These are phyloP conservation scores for Heteromurus nitidus DNA, from an alignment of 2,888 invertebrate genomes.

Conservation along the genomic window DNA sequence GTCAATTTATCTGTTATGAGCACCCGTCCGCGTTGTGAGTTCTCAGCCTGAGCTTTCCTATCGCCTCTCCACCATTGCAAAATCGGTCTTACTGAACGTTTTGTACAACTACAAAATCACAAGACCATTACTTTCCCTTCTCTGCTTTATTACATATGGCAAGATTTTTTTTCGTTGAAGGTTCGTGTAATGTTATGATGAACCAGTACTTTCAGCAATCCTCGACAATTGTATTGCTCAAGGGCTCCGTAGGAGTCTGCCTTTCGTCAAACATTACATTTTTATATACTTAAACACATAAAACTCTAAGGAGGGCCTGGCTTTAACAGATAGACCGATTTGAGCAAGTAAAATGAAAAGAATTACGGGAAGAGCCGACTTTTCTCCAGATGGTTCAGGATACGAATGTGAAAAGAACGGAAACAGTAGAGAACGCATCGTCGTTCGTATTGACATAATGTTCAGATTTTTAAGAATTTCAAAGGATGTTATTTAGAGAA, in stretches of 20 bases:
- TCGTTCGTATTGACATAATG: background rate
- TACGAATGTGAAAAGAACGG: background rate
- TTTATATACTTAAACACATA: too few relatives aligned
- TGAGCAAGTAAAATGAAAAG: background rate
- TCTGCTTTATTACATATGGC: background rate
- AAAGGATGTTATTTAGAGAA: background rate
- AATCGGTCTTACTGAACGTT: too few relatives aligned
- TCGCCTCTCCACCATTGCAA: background rate
- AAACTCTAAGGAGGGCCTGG: too few relatives aligned
- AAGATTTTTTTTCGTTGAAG: too few relatives aligned
- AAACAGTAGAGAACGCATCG: background rate
- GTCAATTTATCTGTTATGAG: slow-evolving; percentile 53
- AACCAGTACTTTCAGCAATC: background rate
- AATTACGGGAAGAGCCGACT: background rate
- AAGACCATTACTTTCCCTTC: background rate
- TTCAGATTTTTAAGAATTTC: slow-evolving; percentile 3
- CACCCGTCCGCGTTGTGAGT: background rate
- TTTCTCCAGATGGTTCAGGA: background rate
- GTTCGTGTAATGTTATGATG: background rate
- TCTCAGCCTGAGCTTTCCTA: background rate
- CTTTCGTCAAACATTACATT: too few relatives aligned
- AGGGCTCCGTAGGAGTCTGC: too few relatives aligned
- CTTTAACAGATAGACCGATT: background rate
- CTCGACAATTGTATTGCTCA: slow-evolving; percentile 3
- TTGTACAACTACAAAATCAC: too few relatives aligned